Conservation (phyloP, 2,113 vertebrate genomes). For the Centropristis striata region DNA sequence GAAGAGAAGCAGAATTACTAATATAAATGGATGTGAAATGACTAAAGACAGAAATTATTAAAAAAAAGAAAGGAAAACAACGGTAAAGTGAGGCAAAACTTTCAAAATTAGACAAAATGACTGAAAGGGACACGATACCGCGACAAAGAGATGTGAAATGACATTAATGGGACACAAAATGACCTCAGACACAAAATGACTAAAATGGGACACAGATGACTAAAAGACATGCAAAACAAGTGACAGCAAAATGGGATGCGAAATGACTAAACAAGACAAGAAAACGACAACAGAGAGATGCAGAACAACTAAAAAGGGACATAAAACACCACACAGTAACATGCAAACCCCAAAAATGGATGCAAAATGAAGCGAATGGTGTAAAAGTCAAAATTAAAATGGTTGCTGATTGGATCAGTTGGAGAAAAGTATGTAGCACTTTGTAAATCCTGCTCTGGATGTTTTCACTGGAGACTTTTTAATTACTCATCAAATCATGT, state of each 20-base stretch:
- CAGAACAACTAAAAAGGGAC: too few relatives aligned
- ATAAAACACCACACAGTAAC: too few relatives aligned
- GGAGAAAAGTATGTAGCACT: slow-evolving; percentile 8
- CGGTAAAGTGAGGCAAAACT: too few relatives aligned
- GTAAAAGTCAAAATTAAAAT: neutral
- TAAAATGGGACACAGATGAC: neutral
- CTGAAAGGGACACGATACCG: too few relatives aligned
- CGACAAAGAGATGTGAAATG: too few relatives aligned
- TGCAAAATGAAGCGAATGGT: too few relatives aligned
- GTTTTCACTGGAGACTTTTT: neutral
- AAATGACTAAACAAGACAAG: too few relatives aligned
- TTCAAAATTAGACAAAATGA: too few relatives aligned
- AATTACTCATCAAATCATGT: too few relatives aligned
- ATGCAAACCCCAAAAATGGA: too few relatives aligned
- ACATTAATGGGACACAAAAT: neutral
- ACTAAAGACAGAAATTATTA: neutral
- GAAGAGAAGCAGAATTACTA: neutral
- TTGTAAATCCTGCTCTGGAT: neutral
- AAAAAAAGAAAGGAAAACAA: too few relatives aligned
- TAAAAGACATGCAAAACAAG: neutral
- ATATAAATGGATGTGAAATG: neutral
- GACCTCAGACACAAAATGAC: neutral
- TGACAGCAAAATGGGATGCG: too few relatives aligned
- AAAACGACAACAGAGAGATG: neutral
- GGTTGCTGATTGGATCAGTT: neutral